Evolutionary conservation across 2,113 vertebrate species (phyloP).

Genomic region (Pelvicachromis taeniatus): DNA sequence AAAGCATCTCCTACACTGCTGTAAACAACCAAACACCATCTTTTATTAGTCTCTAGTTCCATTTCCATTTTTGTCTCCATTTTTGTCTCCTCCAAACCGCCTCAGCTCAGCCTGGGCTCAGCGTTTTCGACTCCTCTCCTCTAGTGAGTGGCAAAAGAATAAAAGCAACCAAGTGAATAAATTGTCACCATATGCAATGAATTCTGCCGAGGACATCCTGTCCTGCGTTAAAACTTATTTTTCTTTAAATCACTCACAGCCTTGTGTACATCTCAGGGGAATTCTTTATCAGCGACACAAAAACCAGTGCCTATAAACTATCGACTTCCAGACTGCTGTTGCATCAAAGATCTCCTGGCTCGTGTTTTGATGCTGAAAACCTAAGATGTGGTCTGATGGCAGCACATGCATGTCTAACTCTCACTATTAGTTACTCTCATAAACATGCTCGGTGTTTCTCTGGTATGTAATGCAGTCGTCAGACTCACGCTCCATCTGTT

Average conservation of each 20-base stretch:
- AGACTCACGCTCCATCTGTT: conserved; percentile 36
- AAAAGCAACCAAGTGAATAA: conserved; percentile 14
- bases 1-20: not conserved
- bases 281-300: conserved; percentile 25
- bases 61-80: not conserved
- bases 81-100: not conserved
- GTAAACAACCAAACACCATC: not conserved
- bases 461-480: conserved; percentile 40
- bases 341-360: conserved; percentile 46
- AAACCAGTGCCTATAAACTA: conserved; percentile 18
- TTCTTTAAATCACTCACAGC: conserved; percentile 21
- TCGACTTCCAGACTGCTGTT: conserved; percentile 11
- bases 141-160: conserved; percentile 16
- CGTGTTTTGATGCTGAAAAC: conserved; percentile 17
- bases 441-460: conserved; percentile 39
- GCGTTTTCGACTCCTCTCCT: not conserved
- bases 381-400: conserved; percentile 57
- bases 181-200: conserved; percentile 26
- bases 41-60: conserved; percentile 9
- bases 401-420: conserved; percentile 39
- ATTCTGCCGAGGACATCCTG: conserved; percentile 11
- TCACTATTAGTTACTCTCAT: conserved; percentile 52
- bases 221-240: not conserved
- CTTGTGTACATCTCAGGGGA: conserved; percentile 7
- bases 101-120: not conserved